A percentile compares a stretch with the other conserved stretches of the same genome.
Evolutionary conservation across 2,113 vertebrate species (phyloP).

Genomic region (Himantopus leucocephalus): DNA sequence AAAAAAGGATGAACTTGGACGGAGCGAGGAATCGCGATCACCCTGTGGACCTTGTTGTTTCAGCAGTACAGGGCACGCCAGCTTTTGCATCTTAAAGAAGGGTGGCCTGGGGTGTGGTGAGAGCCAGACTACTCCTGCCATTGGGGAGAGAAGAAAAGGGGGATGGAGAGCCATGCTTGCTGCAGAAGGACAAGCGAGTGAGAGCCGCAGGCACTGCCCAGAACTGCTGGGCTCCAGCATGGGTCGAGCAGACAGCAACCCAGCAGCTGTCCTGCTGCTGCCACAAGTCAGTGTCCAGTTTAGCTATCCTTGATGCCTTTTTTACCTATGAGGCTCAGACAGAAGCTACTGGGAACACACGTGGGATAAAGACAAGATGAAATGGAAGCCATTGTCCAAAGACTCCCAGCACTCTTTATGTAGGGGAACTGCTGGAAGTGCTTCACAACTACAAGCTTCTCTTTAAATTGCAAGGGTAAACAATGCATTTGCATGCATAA

Average conservation of each 20-base stretch:
- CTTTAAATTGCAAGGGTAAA: background rate
- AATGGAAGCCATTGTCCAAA: background rate
- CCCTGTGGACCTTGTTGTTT: background rate
- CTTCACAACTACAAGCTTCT: background rate
- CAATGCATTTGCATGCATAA: background rate
- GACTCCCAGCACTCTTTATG: background rate
- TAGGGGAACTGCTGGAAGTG: background rate
- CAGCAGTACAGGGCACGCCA: background rate
- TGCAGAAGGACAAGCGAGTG: background rate
- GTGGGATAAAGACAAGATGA: background rate
- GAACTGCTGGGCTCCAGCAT: background rate
- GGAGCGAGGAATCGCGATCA: rapidly evolving
- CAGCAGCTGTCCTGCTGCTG: background rate
- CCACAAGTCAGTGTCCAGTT: background rate
- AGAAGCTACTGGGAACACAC: background rate
- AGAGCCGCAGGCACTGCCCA: background rate
- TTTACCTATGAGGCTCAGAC: background rate
- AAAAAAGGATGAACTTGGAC: background rate
- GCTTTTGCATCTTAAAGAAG: background rate
- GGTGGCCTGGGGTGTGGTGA: background rate
- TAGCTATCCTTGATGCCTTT: background rate
- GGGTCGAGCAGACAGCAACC: background rate
- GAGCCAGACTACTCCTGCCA: background rate
- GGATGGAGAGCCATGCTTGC: too few relatives aligned
- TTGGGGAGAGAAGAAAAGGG: background rate